These are phyloP conservation scores for Notiomystis cincta DNA, from an alignment of 2,113 vertebrate genomes.

Conservation along the genomic window DNA sequence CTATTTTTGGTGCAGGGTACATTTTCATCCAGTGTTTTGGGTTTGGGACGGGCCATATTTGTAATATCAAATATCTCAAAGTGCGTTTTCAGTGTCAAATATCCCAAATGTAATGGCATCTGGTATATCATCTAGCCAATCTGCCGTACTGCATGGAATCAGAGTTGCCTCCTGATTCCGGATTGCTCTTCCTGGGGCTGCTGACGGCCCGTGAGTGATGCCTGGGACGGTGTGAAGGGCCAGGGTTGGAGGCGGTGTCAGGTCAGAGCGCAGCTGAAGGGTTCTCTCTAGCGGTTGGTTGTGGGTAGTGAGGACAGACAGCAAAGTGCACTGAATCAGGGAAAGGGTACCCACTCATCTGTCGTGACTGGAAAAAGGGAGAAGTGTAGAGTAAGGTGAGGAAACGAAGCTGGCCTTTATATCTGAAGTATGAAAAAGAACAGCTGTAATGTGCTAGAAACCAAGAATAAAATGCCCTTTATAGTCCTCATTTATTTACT, in stretches of 20 bases:
- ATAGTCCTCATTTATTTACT: background rate
- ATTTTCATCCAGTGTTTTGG: background rate
- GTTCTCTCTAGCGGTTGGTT: conserved; percentile 51
- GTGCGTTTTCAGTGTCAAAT: fast-evolving
- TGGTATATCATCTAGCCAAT: background rate
- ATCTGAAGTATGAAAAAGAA: background rate
- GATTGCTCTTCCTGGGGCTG: background rate
- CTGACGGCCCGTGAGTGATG: background rate
- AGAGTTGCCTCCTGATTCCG: background rate
- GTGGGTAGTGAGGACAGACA: background rate
- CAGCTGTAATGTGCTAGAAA: background rate
- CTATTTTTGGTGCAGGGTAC: background rate
- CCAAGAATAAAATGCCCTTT: background rate
- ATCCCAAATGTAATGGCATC: background rate
- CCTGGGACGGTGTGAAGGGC: background rate
- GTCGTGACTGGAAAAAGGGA: background rate
- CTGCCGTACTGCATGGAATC: background rate
- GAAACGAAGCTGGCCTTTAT: background rate
- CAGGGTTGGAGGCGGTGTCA: background rate
- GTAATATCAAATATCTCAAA: background rate
- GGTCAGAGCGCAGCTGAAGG: conserved; percentile 25
- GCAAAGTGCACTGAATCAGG: background rate
- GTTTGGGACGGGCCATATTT: background rate
- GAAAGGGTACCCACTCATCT: background rate
- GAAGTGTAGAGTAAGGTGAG: background rate